Evolutionary conservation across 2,888 invertebrate genomes (phyloP).

Genomic region (Diloba caeruleocephala): DNA sequence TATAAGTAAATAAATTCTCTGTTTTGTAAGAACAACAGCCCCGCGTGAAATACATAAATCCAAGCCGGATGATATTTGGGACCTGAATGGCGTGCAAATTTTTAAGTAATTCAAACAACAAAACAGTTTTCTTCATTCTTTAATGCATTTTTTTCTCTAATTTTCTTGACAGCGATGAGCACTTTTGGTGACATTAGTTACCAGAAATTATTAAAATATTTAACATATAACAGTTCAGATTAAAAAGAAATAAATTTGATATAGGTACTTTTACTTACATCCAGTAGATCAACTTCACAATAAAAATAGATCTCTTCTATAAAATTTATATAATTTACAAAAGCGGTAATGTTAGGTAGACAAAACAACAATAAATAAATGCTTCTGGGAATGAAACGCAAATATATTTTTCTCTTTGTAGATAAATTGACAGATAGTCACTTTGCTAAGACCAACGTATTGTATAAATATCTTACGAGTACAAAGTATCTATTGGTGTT

Average conservation of each 20-base stretch:
- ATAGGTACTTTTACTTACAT: slow-evolving; percentile 76
- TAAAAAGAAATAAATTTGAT: slow-evolving; percentile 78
- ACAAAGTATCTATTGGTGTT: slow-evolving; percentile 87
- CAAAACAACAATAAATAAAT: slow-evolving; percentile 87
- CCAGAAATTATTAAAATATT: slow-evolving; percentile 85
- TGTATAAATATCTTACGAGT: slow-evolving; percentile 87
- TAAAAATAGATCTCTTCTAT: slow-evolving; percentile 89
- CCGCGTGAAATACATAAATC: too few relatives aligned
- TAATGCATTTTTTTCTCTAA: slow-evolving; percentile 89
- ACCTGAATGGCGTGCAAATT: not conserved
- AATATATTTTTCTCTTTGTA: slow-evolving; percentile 77
- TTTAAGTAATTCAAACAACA: slow-evolving; percentile 65
- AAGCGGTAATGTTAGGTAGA: slow-evolving; percentile 81
- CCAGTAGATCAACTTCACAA: slow-evolving; percentile 86
- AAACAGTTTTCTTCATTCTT: slow-evolving; percentile 85
- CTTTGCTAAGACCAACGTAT: slow-evolving; percentile 84
- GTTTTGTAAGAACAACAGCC: too few relatives aligned
- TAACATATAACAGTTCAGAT: slow-evolving; percentile 84
- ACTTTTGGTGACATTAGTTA: slow-evolving; percentile 92
- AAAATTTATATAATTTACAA: slow-evolving; percentile 89
- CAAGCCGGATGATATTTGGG: too few relatives aligned
- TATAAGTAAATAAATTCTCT: too few relatives aligned
- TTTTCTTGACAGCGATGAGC: slow-evolving; percentile 92
- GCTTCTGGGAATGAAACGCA: slow-evolving; percentile 85
- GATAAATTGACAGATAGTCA: slow-evolving; percentile 88